phyloP scores from a whole-genome alignment of 2,797 vertebrate species.

The Anabas testudineus region DNA sequence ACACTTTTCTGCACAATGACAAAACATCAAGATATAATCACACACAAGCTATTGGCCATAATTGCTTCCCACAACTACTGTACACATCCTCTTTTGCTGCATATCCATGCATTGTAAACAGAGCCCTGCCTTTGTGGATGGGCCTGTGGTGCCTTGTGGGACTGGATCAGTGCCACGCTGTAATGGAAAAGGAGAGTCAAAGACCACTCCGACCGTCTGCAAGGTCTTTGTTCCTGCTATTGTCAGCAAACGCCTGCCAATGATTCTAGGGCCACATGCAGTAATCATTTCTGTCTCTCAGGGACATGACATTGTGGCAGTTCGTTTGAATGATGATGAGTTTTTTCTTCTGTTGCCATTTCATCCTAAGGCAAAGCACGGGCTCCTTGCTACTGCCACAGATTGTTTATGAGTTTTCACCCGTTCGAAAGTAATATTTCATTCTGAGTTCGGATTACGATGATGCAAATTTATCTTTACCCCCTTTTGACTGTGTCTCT shows the following conservation, averaged over 20 bases:
- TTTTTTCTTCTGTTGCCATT: slow-evolving; percentile 28
- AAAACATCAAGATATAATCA: slow-evolving; percentile 58
- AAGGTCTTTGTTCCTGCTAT: slow-evolving; percentile 73
- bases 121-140: slow-evolving; percentile 38
- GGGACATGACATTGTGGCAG: slow-evolving; percentile 55
- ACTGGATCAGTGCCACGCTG: slow-evolving; percentile 68
- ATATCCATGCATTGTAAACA: slow-evolving; percentile 56
- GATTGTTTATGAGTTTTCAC: too few species aligned
- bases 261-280: slow-evolving; percentile 40
- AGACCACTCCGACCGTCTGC: slow-evolving; percentile 59
- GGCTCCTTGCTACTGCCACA: too few species aligned
- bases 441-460: slow-evolving; percentile 15
- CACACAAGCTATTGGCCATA: slow-evolving; percentile 42
- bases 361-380: background rate
- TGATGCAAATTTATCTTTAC: slow-evolving; percentile 2
- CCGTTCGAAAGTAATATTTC: too few species aligned
- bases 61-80: slow-evolving; percentile 60
- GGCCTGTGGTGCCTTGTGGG: slow-evolving; percentile 49
- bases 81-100: slow-evolving; percentile 49
- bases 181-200: slow-evolving; percentile 74
- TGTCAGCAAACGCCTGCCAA: slow-evolving; percentile 71
- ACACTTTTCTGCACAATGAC: slow-evolving; percentile 59
- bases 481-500: background rate
- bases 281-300: slow-evolving; percentile 60
- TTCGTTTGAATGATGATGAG: slow-evolving; percentile 41